A percentile compares a stretch with the other conserved stretches of the same genome.
Evolutionary conservation across 2,113 vertebrate species (phyloP).

Genomic region (Melanocharis versteri): DNA sequence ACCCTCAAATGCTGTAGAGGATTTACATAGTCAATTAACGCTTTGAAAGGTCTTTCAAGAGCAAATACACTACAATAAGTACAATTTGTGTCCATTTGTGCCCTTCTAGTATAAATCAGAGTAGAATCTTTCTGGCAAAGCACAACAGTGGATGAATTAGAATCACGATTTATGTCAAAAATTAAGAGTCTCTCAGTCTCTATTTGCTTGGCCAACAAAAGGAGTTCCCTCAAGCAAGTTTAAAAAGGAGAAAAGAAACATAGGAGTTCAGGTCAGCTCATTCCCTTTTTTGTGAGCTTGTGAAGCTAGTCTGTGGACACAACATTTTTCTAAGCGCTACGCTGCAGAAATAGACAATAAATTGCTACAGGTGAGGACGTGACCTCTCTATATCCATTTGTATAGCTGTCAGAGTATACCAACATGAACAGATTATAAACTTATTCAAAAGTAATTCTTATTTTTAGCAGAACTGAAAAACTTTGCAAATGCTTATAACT

Average conservation of each 20-base stretch:
- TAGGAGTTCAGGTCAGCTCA: not conserved
- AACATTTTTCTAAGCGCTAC: not conserved
- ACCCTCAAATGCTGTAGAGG: not conserved
- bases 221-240: not conserved
- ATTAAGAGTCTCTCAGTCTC: not conserved
- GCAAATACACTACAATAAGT: not conserved
- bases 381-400: not conserved
- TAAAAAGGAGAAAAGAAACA: not conserved
- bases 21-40: not conserved
- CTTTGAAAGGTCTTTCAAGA: not conserved
- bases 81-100: not conserved
- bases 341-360: not conserved
- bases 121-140: not conserved
- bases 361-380: not conserved
- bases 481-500: not conserved
- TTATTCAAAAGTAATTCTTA: not conserved
- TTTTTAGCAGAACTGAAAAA: not conserved
- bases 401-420: not conserved
- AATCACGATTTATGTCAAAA: not conserved
- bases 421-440: not conserved
- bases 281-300: not conserved
- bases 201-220: not conserved
- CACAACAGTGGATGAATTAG: not conserved
- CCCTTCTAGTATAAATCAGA: not conserved
- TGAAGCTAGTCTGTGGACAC: not conserved